Evolutionary conservation across 2,113 vertebrate genomes (phyloP).

Genomic region (Labeo catla): DNA sequence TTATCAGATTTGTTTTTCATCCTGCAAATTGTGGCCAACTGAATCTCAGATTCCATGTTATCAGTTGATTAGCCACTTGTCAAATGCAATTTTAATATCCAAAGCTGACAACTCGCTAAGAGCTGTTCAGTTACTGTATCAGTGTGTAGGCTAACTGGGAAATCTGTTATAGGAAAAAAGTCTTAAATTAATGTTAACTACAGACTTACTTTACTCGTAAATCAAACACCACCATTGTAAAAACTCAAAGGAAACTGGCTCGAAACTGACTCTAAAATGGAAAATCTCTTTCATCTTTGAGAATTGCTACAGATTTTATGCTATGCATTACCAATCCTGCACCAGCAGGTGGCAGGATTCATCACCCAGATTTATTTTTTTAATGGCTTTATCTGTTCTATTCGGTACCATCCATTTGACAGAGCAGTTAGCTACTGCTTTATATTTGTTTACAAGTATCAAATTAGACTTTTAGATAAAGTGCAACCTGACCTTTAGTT

Average conservation of each 20-base stretch:
- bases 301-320: neutral
- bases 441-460: neutral
- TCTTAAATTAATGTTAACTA: neutral
- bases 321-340: neutral
- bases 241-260: neutral
- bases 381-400: neutral
- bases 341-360: constrained; percentile 25
- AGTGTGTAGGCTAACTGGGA: neutral
- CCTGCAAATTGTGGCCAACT: neutral
- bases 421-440: neutral
- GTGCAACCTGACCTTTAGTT: constrained; percentile 16
- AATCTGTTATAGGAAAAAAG: neutral
- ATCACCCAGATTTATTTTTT: neutral
- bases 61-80: neutral
- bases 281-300: too few relatives aligned
- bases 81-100: neutral
- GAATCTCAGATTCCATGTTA: neutral
- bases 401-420: neutral
- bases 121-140: neutral
- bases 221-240: neutral
- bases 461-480: constrained; percentile 1
- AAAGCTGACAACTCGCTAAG: too few relatives aligned
- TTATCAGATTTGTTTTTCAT: neutral
- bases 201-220: neutral
- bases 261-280: neutral